Base-by-base conservation (phyloP, 2,113 vertebrate species). In the Pygoscelis adeliae region DNA sequence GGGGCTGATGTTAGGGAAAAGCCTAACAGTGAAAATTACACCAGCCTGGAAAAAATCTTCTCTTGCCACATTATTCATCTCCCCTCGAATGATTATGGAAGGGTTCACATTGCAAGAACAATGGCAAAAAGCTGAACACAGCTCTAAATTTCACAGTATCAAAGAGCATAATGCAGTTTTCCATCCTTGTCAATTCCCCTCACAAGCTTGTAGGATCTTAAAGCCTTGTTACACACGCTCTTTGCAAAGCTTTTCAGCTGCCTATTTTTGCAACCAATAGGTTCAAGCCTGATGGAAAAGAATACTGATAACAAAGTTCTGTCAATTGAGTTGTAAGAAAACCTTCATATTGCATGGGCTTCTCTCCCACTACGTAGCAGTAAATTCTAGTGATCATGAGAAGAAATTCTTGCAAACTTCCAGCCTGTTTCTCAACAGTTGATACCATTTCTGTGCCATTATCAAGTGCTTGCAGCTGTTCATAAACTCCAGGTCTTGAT, bases 391-490 rank as follows among this genome's bases (percentile, higher is more conserved):
- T 9, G 44, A 55, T 63, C 82, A 70, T 30, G 29, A 89, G 55
- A 89, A 87, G 17, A 86, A 91, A 81, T 69, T 72, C 50, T 91
- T 83, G 83, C 81, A 93, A 80, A 90, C 55, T 89, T 58, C 36
- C 84, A 93, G 63, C 73, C 65, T 90, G 38, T 62, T 94, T 77
- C 78, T 79, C 74, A 90, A 92, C 76, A 97, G 78, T 49, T 92
- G 81, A 91, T 87, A 88, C 46, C 58, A 96, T 71, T 94, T 72
- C 74, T 93, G n/a, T 83, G 69, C 81, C 63, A 88, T 95, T 97
- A 98, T 91, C 72, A 93, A 97, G 80, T 89, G 44, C 83, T 73
- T 94, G 78, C 70, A 97, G 89, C 95, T 96, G 95, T 93, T 97
- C 83, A 93, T 63, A 95, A 97, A 97, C 82, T 91, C 67, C 83